Conservation (phyloP, 2,797 vertebrate species). For the Cephalopachus bancanus region DNA sequence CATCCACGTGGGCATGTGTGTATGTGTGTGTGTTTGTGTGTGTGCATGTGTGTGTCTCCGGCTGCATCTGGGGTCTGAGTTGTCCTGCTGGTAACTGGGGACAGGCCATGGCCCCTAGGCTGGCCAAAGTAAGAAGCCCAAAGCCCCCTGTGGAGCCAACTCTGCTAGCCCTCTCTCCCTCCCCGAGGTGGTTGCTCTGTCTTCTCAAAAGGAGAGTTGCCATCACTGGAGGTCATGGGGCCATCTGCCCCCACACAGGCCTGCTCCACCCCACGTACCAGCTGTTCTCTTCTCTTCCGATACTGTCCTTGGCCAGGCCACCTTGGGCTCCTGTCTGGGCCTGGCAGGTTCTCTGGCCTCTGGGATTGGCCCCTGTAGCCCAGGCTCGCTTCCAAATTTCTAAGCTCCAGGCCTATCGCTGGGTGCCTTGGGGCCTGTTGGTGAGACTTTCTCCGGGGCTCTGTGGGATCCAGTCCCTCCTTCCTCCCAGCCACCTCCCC, state of each 20-base stretch:
- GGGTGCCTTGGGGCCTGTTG: too few relatives aligned
- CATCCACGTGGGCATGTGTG: background rate
- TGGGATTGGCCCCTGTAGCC: background rate
- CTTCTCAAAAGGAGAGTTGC: background rate
- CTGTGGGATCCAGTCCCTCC: background rate
- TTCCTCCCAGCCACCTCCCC: background rate
- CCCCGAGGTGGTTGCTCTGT: background rate
- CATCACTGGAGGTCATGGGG: background rate
- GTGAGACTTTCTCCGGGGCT: too few relatives aligned
- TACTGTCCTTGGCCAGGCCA: background rate
- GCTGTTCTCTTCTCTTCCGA: background rate
- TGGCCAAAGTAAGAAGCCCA: background rate
- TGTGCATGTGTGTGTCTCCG: background rate
- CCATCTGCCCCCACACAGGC: background rate
- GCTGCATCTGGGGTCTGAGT: background rate
- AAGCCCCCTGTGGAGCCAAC: accelerated
- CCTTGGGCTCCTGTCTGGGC: too few relatives aligned
- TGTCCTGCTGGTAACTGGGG: background rate
- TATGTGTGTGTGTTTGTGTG: accelerated
- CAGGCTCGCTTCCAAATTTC: too few relatives aligned
- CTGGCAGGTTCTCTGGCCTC: too few relatives aligned
- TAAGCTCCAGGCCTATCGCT: background rate
- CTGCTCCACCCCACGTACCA: accelerated
- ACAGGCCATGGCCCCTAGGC: background rate
- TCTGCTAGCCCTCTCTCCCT: background rate